A percentile compares a stretch with the other conserved stretches of the same genome.
Conservation (phyloP, 2,888 invertebrate species). For the Coleophora flavipennella region DNA sequence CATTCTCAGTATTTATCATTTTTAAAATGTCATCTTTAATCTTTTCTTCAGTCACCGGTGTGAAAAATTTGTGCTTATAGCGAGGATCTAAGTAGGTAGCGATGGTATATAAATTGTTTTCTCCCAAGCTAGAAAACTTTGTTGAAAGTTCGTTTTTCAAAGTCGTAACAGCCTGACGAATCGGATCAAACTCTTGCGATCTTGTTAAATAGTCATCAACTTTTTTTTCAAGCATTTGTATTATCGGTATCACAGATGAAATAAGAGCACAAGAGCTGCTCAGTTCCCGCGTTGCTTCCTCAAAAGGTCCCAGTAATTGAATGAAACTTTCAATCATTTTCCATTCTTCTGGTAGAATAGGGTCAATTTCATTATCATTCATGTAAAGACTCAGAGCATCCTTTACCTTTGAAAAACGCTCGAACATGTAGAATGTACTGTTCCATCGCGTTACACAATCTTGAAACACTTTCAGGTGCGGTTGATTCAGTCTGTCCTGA, state of each 20-base stretch:
- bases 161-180: conserved; percentile 14
- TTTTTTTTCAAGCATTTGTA: conserved; percentile 20
- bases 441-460: conserved; percentile 16
- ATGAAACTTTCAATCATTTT: conserved; percentile 19
- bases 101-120: conserved; percentile 20
- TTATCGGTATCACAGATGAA: conserved; percentile 20
- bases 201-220: conserved; percentile 19
- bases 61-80: conserved; percentile 21
- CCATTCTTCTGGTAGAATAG: conserved; percentile 18
- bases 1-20: no score
- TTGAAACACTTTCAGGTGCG: conserved; percentile 14
- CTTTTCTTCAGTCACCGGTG: no score
- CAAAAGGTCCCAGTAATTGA: conserved; percentile 16
- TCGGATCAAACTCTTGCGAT: conserved; percentile 16
- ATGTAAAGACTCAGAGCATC: conserved; percentile 12
- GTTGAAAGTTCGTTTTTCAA: conserved; percentile 19
- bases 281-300: conserved; percentile 18
- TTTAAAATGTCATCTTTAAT: no score
- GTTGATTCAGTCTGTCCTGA: conserved; percentile 16
- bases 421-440: conserved; percentile 6
- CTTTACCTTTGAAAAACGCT: conserved; percentile 14
- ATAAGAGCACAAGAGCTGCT: conserved; percentile 19
- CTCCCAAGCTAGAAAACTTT: conserved; percentile 17
- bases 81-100: conserved; percentile 23
- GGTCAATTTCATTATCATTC: conserved; percentile 11